Base-by-base conservation (phyloP, 2,113 vertebrate genomes). In the Chauna torquata region DNA sequence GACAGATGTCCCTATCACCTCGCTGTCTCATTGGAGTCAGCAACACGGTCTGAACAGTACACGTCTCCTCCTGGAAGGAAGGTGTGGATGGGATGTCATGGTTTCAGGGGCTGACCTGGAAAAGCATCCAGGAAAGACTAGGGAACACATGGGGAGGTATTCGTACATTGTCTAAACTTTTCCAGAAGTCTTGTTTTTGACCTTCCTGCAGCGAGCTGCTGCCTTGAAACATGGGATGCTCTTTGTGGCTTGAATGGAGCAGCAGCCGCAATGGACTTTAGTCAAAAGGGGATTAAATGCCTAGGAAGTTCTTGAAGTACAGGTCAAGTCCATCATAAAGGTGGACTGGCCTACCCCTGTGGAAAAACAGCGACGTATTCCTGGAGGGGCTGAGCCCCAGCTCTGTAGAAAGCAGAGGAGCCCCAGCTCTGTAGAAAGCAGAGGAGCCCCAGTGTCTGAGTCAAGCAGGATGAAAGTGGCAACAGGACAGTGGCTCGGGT, bases 81-180 rank as follows among this genome's bases (percentile, higher is more conserved):
- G 0, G 2, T 0, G 2, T 4, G 7, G 58, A 4, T 23, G 52
- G 27, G 40, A 22, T 2, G 40, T 42, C 11, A 2, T 3, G 4
- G 54, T 18, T 76, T 38, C 10, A 12, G 40, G n/a, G 19, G 20
- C 55, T n/a, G 23, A 50, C 27, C 12, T 27, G 52, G 54, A 44
- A 27, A 25, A 58, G 36, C 12, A 1, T n/a, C 45, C 20, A 27
- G 50, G 7, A 66, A 34, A 24, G 30, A 2, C 40, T 3, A 3
- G 11, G 47, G 14, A 19, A 36, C 40, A 45, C 1, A 0, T 1
- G 3, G 23, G 47, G 52, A 71, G 32, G 19, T 59, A 12, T 3
- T 70, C 3, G 0, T 2, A 3, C 71, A 3, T 36, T 44, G 38
- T 17, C 50, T 11, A 5, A 14, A n/a, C 36, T 78, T 27, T 81